These are phyloP conservation scores for Lypha dubia DNA, from an alignment of 2,888 invertebrate species.

Conservation along the genomic window DNA sequence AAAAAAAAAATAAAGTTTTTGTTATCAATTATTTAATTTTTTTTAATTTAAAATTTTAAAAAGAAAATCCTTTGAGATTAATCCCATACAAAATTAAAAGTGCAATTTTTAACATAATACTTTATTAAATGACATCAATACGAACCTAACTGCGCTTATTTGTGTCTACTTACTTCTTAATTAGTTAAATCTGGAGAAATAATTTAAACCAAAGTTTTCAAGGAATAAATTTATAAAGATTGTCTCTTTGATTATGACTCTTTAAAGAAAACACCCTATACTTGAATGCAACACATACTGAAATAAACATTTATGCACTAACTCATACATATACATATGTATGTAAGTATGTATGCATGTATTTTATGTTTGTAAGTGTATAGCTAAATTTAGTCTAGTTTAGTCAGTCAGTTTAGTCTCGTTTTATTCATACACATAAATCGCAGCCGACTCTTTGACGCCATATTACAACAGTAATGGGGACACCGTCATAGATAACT, in stretches of 20 bases:
- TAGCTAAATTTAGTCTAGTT: constrained; percentile 28
- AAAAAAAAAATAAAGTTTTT: no score
- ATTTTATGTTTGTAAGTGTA: not conserved
- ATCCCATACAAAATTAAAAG: no score
- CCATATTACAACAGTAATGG: constrained; percentile 71
- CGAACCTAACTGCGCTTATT: no score
- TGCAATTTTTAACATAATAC: no score
- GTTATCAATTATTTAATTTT: no score
- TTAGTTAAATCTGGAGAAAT: no score
- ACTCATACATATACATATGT: not conserved
- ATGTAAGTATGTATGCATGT: not conserved
- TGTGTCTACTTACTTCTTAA: no score
- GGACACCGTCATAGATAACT: constrained; percentile 66
- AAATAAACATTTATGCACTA: not conserved
- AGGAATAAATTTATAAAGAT: no score
- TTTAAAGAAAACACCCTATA: constrained; percentile 22
- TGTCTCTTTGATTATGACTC: not conserved
- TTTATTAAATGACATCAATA: no score
- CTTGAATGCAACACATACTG: not conserved
- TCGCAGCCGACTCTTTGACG: constrained; percentile 70
- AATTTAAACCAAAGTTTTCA: no score
- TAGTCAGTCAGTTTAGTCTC: constrained; percentile 40
- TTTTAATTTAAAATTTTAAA: no score
- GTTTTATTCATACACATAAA: constrained; percentile 49
- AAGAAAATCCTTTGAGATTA: no score